Evolutionary conservation across 92 coral and sea anemone species (phyloP), one percentile per base, ranked within the genome.

Genomic region (Paragorgia papillata): DNA sequence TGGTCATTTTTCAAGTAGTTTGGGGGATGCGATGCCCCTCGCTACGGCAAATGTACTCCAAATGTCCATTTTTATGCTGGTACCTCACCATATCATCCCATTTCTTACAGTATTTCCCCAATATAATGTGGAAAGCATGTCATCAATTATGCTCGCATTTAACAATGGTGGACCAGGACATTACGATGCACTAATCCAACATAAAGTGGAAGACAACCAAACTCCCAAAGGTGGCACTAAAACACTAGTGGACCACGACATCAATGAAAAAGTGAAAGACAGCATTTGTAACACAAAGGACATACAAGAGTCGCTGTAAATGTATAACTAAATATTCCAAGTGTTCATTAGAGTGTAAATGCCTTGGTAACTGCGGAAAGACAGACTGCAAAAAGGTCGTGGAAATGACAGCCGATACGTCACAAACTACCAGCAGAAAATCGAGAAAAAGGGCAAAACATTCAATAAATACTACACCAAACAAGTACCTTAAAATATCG

Each of bases 21-120:
- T 78, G 24, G 83, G 83, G 10, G 83, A 65, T 34, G 83, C 83
- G 50, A 61, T 76, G 60, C 82, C 82, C 48, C 57, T 76, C 1
- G 59, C 58, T 37, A 69, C 73, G 34, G 75, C 74, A 26, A 76
- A 61, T 55, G 82, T 76, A 24, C 73, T 75, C 21, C 82, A 76
- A 22, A 43, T 62, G 10, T 69, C 75, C 1, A 30, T 76, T 17
- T 53, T 76, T 28, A 76, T 76, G 32, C 0, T 76, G 29, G 34
- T 29, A 40, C 55, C 62, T 7, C 12, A 7, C 0, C 31, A 61
- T 29, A 28, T 61, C 17, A 25, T 61, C 1, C 67, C 67, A 14
- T 61, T 61, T 12, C 31, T 21, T 13, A n/a, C n/a, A 61, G 39
- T 18, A 20, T 61, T 61, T 61, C n/a, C 43, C 43, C 67, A 39